A percentile compares a stretch with the other conserved stretches of the same genome.
These are phyloP conservation scores for Drosophila nasuta DNA, from an alignment of 1,140 invertebrate species.

Conservation along the genomic window DNA sequence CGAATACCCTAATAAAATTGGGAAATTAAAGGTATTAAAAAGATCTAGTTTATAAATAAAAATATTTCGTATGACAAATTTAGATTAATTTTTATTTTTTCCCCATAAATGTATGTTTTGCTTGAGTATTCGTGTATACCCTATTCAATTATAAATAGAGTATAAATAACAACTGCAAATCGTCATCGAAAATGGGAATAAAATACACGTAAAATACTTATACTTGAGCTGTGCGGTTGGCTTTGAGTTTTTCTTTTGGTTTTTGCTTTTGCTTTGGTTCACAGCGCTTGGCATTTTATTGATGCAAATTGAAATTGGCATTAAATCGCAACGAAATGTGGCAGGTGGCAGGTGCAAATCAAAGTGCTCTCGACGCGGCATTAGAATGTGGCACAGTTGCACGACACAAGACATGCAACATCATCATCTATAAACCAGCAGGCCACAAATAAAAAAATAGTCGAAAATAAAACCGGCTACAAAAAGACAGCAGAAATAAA, in stretches of 20 bases:
- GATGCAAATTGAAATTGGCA: conserved; percentile 70
- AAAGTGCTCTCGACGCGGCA: background rate
- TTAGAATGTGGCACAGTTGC: conserved; percentile 24
- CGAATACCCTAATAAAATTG: conserved; percentile 3
- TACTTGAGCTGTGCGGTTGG: conserved; percentile 27
- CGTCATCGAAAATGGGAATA: conserved; percentile 7
- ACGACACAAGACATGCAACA: conserved; percentile 3
- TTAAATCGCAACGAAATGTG: conserved; percentile 37
- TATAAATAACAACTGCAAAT: conserved; percentile 10
- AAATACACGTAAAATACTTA: conserved; percentile 1
- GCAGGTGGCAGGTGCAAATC: conserved; percentile 38
- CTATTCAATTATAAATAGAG: background rate
- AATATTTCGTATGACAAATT: background rate
- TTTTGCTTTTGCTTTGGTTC: conserved; percentile 28
- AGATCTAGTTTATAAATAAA: background rate
- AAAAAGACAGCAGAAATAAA: background rate
- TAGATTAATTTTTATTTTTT: too few relatives aligned
- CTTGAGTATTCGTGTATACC: background rate
- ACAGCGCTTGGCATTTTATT: conserved; percentile 55
- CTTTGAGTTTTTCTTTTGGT: conserved; percentile 1
- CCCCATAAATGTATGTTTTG: background rate
- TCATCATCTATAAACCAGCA: background rate
- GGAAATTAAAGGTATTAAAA: background rate
- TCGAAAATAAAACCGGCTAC: background rate
- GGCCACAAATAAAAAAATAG: conserved; percentile 6